phyloP scores from a whole-genome alignment of 2,888 invertebrate species.

The Synergus itoensis region DNA sequence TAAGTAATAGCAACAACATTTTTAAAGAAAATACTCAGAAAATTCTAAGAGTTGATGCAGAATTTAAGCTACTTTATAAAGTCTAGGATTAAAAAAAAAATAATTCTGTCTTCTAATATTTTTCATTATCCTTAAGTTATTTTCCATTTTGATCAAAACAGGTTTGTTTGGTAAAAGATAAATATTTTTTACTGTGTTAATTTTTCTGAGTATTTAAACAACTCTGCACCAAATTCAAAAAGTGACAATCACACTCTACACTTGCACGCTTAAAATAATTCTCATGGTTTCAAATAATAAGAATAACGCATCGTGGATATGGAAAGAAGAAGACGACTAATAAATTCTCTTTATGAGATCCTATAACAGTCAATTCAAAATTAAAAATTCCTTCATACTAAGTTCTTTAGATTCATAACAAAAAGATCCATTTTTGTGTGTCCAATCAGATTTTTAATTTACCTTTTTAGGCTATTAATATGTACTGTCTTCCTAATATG shows the following conservation, averaged over 20 bases:
- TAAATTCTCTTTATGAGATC: not conserved
- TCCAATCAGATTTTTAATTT: not conserved
- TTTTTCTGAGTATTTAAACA: not conserved
- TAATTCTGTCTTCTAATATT: not conserved
- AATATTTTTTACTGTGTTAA: not conserved
- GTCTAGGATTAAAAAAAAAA: not conserved
- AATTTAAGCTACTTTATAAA: not conserved
- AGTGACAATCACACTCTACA: not conserved
- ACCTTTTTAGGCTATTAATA: not conserved
- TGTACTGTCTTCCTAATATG: not conserved
- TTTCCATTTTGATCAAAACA: not conserved
- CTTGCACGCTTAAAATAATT: conserved; percentile 1
- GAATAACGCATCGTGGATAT: not conserved
- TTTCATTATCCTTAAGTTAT: not conserved
- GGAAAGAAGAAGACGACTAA: not conserved
- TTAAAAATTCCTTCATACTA: conserved; percentile 14
- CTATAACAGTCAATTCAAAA: conserved; percentile 18
- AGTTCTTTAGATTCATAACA: conserved; percentile 6
- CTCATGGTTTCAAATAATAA: not conserved
- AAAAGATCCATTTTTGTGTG: not conserved
- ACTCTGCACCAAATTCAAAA: not conserved
- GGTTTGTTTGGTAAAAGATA: not conserved
- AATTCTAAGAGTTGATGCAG: not conserved
- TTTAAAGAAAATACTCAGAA: not conserved
- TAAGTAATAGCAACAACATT: not conserved